phyloP scores from a whole-genome alignment of 1,140 invertebrate species.

The Euwallacea similis region DNA sequence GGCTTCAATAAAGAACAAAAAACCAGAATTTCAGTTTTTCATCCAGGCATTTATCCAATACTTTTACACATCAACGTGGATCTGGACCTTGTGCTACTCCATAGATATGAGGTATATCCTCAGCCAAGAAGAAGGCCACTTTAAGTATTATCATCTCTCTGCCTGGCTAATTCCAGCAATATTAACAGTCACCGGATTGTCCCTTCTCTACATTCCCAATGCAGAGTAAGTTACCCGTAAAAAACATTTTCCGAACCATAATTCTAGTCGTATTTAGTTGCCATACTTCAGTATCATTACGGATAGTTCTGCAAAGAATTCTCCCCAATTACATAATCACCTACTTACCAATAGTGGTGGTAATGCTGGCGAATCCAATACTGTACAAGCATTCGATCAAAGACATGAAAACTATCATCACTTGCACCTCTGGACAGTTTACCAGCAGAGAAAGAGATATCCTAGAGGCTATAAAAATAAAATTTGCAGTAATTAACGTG shows the following conservation, averaged over 20 bases:
- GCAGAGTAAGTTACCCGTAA: conserved; percentile 65
- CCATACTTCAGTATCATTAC: conserved; percentile 63
- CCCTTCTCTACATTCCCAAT: conserved; percentile 73
- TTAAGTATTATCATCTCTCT: conserved; percentile 65
- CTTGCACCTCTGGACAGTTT: conserved; percentile 64
- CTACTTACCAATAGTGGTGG: conserved; percentile 69
- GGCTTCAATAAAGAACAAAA: conserved; percentile 44
- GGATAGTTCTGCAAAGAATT: conserved; percentile 65
- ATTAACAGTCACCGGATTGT: conserved; percentile 67
- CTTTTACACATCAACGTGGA: conserved; percentile 81
- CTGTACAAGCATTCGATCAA: conserved; percentile 68
- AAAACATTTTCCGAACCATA: neutral
- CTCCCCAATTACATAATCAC: conserved; percentile 78
- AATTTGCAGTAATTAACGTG: conserved; percentile 75
- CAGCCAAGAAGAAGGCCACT: conserved; percentile 61
- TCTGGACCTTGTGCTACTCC: conserved; percentile 83
- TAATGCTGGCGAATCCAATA: conserved; percentile 77
- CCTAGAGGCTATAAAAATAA: conserved; percentile 68
- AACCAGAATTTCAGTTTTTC: too few species aligned
- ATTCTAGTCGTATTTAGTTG: conserved; percentile 62
- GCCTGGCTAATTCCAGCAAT: conserved; percentile 73
- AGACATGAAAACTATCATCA: conserved; percentile 65
- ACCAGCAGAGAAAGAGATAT: conserved; percentile 72
- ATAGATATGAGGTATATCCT: conserved; percentile 73
- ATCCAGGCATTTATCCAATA: conserved; percentile 80